Percentiles rank a stretch among this genome's conserved stretches.
Conservation (phyloP, 2,888 invertebrate species). For the Tinea pellionella region DNA sequence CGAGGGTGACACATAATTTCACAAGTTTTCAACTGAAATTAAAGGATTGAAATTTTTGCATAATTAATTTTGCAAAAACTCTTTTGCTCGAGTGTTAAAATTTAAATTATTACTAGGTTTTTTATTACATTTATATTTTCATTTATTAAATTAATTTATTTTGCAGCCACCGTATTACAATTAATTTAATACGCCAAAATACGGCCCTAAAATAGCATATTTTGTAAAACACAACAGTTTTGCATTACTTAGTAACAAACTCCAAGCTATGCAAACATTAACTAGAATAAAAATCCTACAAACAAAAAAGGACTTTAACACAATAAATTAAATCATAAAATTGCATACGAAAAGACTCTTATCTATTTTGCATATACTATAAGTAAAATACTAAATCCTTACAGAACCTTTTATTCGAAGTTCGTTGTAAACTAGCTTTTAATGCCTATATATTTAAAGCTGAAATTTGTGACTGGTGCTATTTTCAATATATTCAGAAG, state of each 20-base stretch:
- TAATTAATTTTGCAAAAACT: not conserved
- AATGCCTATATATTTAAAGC: not conserved
- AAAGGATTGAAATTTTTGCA: not conserved
- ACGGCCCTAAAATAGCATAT: no score
- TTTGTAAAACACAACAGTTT: no score
- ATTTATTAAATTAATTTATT: no score
- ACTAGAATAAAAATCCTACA: not conserved
- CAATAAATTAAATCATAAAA: not conserved
- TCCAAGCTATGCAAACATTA: not conserved
- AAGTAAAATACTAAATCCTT: not conserved
- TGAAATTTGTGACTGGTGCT: not conserved
- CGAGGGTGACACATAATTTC: conserved; percentile 3
- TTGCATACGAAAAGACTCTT: not conserved
- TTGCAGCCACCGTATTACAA: no score
- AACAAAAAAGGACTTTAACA: not conserved
- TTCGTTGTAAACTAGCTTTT: not conserved
- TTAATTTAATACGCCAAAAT: no score
- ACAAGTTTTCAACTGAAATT: not conserved
- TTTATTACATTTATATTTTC: no score
- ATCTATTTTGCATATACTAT: not conserved
- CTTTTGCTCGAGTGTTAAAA: no score
- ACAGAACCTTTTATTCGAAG: not conserved
- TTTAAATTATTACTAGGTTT: no score
- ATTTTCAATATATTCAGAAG: conserved; percentile 9
- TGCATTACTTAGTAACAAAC: no score